Base-by-base conservation (phyloP, 2,888 invertebrate species). In the Allacma fusca region DNA sequence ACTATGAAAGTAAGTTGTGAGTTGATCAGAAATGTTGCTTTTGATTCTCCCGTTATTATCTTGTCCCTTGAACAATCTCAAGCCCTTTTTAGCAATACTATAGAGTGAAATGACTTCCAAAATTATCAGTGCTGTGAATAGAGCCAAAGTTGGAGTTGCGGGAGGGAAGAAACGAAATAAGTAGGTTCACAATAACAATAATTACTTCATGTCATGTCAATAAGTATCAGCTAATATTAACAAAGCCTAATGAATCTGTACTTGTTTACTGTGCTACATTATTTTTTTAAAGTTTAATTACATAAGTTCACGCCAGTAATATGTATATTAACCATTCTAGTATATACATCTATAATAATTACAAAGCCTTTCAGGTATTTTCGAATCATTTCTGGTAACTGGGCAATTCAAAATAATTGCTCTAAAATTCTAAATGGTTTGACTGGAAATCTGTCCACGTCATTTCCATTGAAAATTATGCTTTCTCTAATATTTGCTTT, bases 91-190 rank as follows among this genome's bases (percentile, higher is more conserved):
- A 23, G 24, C 26, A 9, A 13, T 62, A n/a, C 2, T 23, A 4
- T 50, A 50, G 50, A 57, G n/a, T 28, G 29, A 16, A 34, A 72
- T 72, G 72, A 29, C 72, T 19, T 50, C 28, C 7, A 71, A 28
- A 71, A 71, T 71, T 50, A 26, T 71, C 12, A 28, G 69, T 28
- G 76, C 57, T 21, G 69, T 76, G 34, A 76, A 76, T 69, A 69
- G 26, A 70, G 76, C 76, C 50, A 76, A 43, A 76, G 76, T 76
- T 70, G 76, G 76, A 69, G 76, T 76, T 62, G 59, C 76, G 12
- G 69, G 70, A 24, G 64, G 43, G 21, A 62, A 26, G 40, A 76
- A 76, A 28, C 59, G 69, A 69, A 65, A 24, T 44, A 74, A 74
- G 74, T 74, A 59, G 72, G 72, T 72, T n/a, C 13, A 62, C 62